Conservation (phyloP, 2,888 invertebrate genomes). For the Yponomeuta plumbellus region DNA sequence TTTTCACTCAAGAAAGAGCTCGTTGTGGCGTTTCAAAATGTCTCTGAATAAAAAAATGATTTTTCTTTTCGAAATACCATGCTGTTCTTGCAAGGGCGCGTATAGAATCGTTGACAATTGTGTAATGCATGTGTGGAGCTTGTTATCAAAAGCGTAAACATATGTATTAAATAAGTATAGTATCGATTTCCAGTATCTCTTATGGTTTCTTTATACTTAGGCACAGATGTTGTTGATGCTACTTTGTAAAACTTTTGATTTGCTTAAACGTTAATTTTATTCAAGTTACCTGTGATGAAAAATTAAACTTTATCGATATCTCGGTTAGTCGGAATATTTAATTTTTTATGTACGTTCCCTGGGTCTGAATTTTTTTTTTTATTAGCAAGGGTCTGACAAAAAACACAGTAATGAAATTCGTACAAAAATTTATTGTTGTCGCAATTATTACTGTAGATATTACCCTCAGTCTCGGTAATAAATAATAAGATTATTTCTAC, state of each 20-base stretch:
- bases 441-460: neutral
- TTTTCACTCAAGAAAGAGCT: too few relatives aligned
- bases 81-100: too few relatives aligned
- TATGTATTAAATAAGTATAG: neutral
- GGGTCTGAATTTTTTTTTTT: too few relatives aligned
- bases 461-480: neutral
- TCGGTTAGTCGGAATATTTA: neutral
- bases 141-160: too few relatives aligned
- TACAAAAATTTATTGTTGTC: neutral
- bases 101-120: too few relatives aligned
- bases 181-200: neutral
- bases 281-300: conserved; percentile 8
- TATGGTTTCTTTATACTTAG: neutral
- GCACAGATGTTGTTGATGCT: neutral
- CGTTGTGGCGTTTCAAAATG: too few relatives aligned
- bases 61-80: too few relatives aligned
- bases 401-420: neutral
- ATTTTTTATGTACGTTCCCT: neutral
- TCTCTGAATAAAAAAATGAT: too few relatives aligned
- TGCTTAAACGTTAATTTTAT: too few relatives aligned
- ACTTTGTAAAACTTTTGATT: neutral
- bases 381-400: neutral
- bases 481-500: too few relatives aligned
- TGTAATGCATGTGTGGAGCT: too few relatives aligned
- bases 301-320: neutral